A percentile compares a stretch with the other conserved stretches of the same genome.
phyloP scores from a whole-genome alignment of 2,888 invertebrate species.

The Sarcophaga subvicina region DNA sequence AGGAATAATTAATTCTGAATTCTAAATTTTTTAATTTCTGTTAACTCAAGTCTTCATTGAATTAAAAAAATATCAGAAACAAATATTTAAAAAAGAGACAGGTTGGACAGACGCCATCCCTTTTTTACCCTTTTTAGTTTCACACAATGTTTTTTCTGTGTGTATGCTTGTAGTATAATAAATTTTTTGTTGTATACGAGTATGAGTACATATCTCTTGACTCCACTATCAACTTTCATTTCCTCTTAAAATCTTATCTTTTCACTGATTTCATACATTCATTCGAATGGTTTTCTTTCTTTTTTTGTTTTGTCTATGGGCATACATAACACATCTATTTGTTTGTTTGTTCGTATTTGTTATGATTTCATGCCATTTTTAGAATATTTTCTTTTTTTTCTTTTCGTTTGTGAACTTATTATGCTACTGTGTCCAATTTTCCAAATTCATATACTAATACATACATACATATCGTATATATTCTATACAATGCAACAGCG shows the following conservation, averaged over 20 bases:
- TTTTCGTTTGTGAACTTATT: slow-evolving; percentile 38
- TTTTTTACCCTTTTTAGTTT: too few relatives aligned
- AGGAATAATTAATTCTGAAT: too few relatives aligned
- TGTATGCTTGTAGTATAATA: too few relatives aligned
- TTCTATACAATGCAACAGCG: neutral
- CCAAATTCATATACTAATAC: slow-evolving; percentile 33
- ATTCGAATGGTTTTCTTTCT: neutral
- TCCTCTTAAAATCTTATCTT: neutral
- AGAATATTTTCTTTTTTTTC: slow-evolving; percentile 17
- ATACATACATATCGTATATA: slow-evolving; percentile 9
- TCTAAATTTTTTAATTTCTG: too few relatives aligned
- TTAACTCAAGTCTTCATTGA: too few relatives aligned
- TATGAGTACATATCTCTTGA: neutral
- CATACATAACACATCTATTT: neutral
- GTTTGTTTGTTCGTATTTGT: slow-evolving; percentile 16
- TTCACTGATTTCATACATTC: neutral
- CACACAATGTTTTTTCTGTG: too few relatives aligned
- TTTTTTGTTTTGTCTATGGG: neutral
- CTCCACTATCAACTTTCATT: neutral
- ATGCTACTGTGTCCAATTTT: slow-evolving; percentile 61
- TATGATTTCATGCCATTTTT: slow-evolving; percentile 43
- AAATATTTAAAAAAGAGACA: too few relatives aligned
- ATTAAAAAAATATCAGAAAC: too few relatives aligned
- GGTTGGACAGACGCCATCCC: too few relatives aligned
- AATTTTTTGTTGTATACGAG: too few relatives aligned